Evolutionary conservation across 2,888 invertebrate genomes (phyloP), one percentile per base, ranked within the genome.

Genomic region (Drosophila kanekoi): DNA sequence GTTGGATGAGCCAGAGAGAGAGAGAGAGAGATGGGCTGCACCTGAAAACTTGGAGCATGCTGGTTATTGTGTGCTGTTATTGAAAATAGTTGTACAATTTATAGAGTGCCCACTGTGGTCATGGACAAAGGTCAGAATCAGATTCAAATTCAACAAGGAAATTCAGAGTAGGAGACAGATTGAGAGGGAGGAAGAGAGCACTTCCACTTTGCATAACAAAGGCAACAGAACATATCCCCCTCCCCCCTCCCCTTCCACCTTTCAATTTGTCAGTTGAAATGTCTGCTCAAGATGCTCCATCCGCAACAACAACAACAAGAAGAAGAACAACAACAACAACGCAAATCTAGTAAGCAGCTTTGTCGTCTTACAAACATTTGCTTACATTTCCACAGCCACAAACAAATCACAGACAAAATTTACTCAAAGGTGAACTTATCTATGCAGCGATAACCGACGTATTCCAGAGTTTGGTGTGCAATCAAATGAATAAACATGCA

Each of bases 71-170:
- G 61, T 69, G 73, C 62, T 77, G 72, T 86, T 86, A 86, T 86
- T 89, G 89, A 86, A 86, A 88, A 89, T 86, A 86, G 86, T 86
- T 86, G 86, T 89, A 86, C 88, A 89, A 88, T 86, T 86, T 83
- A 86, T 81, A 77, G 72, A 73, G 79, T 66, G 66, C 56, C 47
- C 72, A 59, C 58, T 64, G 52, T 74, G 64, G 56, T 37, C 53
- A 49, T 61, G 75, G 52, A 61, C 76, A 79, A 75, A 79, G 70
- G 74, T 70, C 62, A 69, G 60, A 69, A 61, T 43, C 43, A 58
- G 67, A 71, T 57, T 75, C 56, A 62, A 57, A 72, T 56, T n/a
- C n/a, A n/a, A n/a, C n/a, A n/a, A n/a, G n/a, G n/a, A n/a, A n/a
- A n/a, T n/a, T 32, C 14, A 23, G 8, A 13, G 18, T 4, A 41